These are phyloP conservation scores for Acrocephalus arundinaceus DNA, from an alignment of 2,113 vertebrate genomes.

Conservation along the genomic window DNA sequence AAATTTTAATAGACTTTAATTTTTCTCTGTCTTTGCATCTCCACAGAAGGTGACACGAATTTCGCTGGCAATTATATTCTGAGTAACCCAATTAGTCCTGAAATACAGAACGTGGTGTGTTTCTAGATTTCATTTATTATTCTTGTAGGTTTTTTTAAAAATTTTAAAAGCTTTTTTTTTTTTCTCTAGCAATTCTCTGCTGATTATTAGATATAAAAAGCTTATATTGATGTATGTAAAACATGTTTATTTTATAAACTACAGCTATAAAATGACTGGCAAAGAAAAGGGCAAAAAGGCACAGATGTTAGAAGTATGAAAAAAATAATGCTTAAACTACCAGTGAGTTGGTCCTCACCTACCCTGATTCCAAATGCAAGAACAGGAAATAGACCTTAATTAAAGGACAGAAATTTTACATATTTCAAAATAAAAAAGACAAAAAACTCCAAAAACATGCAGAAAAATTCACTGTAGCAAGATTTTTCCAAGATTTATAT, in stretches of 20 bases:
- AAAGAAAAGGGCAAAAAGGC: not conserved
- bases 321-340: not conserved
- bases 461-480: not conserved
- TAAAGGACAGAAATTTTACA: not conserved
- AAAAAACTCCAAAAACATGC: no score
- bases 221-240: not conserved
- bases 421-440: not conserved
- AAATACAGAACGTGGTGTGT: not conserved
- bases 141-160: not conserved
- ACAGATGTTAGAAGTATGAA: not conserved
- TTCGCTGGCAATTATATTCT: not conserved
- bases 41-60: not conserved
- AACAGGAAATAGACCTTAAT: not conserved
- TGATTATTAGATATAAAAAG: not conserved
- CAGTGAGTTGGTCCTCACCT: not conserved
- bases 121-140: not conserved
- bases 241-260: not conserved
- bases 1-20: not conserved
- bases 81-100: not conserved
- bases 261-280: not conserved
- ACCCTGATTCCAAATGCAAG: not conserved
- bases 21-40: not conserved
- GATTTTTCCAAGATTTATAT: not conserved
- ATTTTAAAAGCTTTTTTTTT: not conserved
- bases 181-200: not conserved